A percentile compares a stretch with the other conserved stretches of the same genome.
phyloP scores from a whole-genome alignment of 37 sponge, comb jelly and placozoan genomes.

The Axinella damicornis region DNA sequence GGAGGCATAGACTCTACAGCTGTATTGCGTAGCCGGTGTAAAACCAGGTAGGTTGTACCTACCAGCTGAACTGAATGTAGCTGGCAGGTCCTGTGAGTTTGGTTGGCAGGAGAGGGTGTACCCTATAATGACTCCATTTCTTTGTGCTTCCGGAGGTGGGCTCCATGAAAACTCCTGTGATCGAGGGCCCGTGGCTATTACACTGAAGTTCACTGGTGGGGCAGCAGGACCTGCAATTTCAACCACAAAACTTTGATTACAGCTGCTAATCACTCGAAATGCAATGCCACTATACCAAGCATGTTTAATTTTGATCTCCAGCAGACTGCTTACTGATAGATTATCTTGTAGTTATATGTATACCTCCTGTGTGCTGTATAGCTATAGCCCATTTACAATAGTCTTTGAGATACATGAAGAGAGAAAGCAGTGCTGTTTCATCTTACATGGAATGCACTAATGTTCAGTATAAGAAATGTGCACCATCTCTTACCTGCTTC shows the following conservation, averaged over 20 bases:
- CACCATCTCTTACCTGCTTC: constrained; percentile 13
- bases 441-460: too few species aligned
- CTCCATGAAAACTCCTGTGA: constrained; percentile 19
- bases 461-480: background rate
- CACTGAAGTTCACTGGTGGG: constrained; percentile 12
- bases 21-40: constrained; percentile 9
- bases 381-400: too few species aligned
- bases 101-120: constrained; percentile 27
- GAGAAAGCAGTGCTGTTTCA: too few species aligned
- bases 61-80: background rate
- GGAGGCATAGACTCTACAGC: constrained; percentile 17
- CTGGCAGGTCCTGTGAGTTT: background rate
- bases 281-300: too few species aligned
- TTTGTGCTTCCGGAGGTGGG: background rate
- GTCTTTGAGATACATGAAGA: too few species aligned
- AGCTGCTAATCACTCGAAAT: too few species aligned
- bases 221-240: constrained; percentile 30
- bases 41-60: constrained; percentile 14
- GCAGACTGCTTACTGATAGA: too few species aligned
- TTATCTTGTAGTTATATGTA: too few species aligned
- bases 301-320: too few species aligned
- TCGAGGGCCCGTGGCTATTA: background rate
- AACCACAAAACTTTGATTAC: too few species aligned
- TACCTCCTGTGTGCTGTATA: too few species aligned
- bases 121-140: constrained; percentile 21